Evolutionary conservation across 2,888 invertebrate species (phyloP).

Genomic region (Pheosia gnoma): DNA sequence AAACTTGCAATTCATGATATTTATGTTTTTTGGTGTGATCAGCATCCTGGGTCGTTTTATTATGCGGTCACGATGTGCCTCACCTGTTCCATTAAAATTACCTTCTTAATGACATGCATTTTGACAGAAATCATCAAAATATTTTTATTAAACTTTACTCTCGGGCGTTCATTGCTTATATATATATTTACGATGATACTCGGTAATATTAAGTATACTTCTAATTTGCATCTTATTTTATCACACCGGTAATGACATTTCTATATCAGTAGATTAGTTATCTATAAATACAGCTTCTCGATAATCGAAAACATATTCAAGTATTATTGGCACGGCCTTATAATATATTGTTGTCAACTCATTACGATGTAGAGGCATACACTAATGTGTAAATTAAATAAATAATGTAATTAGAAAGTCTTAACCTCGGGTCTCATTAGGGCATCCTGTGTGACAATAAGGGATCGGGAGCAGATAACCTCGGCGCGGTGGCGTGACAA

Average conservation of each 20-base stretch:
- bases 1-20: too few relatives aligned
- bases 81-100: too few relatives aligned
- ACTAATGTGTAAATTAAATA: conserved; percentile 8
- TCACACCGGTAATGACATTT: background rate
- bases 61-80: too few relatives aligned
- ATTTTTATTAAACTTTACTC: background rate
- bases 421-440: conserved; percentile 55
- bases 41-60: too few relatives aligned
- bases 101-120: background rate
- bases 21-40: too few relatives aligned
- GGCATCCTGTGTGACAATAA: conserved; percentile 48
- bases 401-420: conserved; percentile 58
- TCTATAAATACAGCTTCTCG: background rate
- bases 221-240: background rate
- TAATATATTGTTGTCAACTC: conserved; percentile 8
- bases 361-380: conserved; percentile 13
- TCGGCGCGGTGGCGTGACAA: conserved; percentile 62
- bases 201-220: background rate
- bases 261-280: background rate
- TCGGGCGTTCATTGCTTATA: background rate
- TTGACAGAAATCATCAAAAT: background rate
- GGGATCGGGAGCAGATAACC: conserved; percentile 57
- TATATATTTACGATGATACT: background rate
- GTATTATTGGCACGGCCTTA: background rate
- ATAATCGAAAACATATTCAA: background rate